Base-by-base conservation (phyloP, 2,797 vertebrate genomes). In the Coendou prehensilis region DNA sequence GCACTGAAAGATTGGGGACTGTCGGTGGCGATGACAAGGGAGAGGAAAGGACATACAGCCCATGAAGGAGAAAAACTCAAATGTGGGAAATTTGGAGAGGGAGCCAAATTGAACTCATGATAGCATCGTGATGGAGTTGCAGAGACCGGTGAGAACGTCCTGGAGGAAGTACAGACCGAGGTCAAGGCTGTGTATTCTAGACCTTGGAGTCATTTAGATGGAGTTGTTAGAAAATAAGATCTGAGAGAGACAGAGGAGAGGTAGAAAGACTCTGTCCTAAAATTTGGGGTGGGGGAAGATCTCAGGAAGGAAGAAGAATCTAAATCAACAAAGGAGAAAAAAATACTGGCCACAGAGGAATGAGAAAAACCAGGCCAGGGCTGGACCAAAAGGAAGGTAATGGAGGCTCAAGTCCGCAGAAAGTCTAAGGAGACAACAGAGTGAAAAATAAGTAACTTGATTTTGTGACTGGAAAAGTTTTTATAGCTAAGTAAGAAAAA, bases 401-500 rank as follows among this genome's bases (percentile, higher is more conserved):
- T 57, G n/a, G 9, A 78, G 47, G n/a, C 56, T 52, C 8, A 7
- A 15, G 47, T 30, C 45, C 82, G 45, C 26, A 71, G 26, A 61
- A 23, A 56, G n/a, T 67, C 37, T 14, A 56, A 59, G 63, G 22
- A 50, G 83, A 87, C 2, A 5, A 87, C 2, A 37, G 87, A 56
- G 63, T 41, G 23, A 69, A 88, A 89, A 73, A 13, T 33, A 64
- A 33, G 47, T 22, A 22, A n/a, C 76, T 69, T 69, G 54, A 89
- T 84, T 76, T 90, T 67, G 59, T 41, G 18, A 61, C 78, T 75
- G 41, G 26, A 33, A 18, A 76, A 69, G 23, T 33, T 33, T 69
- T 87, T 76, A 69, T 18, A 82, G 45, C 67, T 26, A 73, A 57
- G 56, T 56, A 78, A 73, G 83, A 85, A 94, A 73, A 87, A 50